Base-by-base conservation (phyloP, 2,113 vertebrate species). In the Proterorhinus semilunaris region DNA sequence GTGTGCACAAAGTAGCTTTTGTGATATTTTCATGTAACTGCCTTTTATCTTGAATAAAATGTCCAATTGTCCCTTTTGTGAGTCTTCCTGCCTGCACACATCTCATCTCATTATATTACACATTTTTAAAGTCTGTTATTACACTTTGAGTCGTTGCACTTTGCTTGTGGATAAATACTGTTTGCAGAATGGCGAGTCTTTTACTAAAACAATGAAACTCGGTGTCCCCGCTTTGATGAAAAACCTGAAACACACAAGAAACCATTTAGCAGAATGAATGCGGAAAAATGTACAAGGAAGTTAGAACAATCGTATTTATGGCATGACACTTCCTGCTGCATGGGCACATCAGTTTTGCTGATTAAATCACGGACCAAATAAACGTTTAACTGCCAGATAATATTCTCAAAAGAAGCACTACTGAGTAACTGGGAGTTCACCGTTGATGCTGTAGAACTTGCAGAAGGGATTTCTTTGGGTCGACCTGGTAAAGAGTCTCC, bases 191-290 rank as follows among this genome's bases (percentile, higher is more conserved):
- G 89, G 43, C 0, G 95, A 96, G 43, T 5, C 78, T 12, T 92
- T 91, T 1, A 92, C 96, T 82, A 96, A 86, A 7, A 95, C 70
- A 57, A 98, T 84, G 81, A 98, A 94, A 1, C 91, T 87, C 0
- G 96, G 96, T 0, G 92, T 95, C 46, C 96, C 94, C 0, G 91
- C 91, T 84, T 96, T 97, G 7, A 99, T 89, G 44, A 90, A 92
- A 83, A 84, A 97, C 90, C 97, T 99, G 91, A 42, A 61, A 91
- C 79, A 71, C 54, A 85, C 48, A 6, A 73, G 21, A 79, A 53
- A 15, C 13, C 46, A 69, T 27, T 63, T 43, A 65, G 27, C 1
- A 48, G 15, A 10, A 47, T 15, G 13, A 58, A 21, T 7, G 46
- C 48, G 10, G 27, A 52, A 64, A 12, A 5, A 75, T 8, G 11